Evolutionary conservation across 2,113 vertebrate species (phyloP).

Genomic region (Brevimyrus niger): DNA sequence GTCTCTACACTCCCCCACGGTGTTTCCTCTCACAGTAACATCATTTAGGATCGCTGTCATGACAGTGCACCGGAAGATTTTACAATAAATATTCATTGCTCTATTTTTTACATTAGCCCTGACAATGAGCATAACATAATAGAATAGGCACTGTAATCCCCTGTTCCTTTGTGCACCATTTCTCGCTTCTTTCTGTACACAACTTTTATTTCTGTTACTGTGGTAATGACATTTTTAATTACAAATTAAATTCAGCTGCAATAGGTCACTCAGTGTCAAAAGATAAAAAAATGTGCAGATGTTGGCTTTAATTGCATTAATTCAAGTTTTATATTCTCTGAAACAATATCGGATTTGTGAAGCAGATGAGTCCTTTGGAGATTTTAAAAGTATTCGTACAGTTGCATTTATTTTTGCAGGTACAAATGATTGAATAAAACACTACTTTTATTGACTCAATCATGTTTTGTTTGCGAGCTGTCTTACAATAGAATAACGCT

Average conservation of each 20-base stretch:
- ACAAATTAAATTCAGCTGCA: conserved; percentile 48
- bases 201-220: conserved; percentile 40
- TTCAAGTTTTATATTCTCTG: conserved; percentile 87
- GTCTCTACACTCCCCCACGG: conserved; percentile 73
- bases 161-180: conserved; percentile 50
- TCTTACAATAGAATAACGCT: conserved; percentile 76
- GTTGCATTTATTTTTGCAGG: conserved; percentile 51
- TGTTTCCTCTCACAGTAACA: conserved; percentile 75
- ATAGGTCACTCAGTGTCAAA: conserved; percentile 92
- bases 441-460: conserved; percentile 68
- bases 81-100: conserved; percentile 64
- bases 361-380: conserved; percentile 66
- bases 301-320: conserved; percentile 97
- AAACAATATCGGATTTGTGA: conserved; percentile 71
- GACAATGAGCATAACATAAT: conserved; percentile 61
- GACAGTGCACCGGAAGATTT: conserved; percentile 69
- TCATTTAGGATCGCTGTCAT: conserved; percentile 77
- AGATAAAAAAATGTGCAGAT: conserved; percentile 89
- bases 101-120: conserved; percentile 43
- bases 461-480: conserved; percentile 66
- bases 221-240: conserved; percentile 47
- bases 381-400: conserved; percentile 56
- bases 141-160: conserved; percentile 69
- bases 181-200: conserved; percentile 37
- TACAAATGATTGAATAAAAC: conserved; percentile 51